Percentiles rank a stretch among this genome's conserved stretches.
Evolutionary conservation across 2,113 vertebrate species (phyloP).

Genomic region (Petromus typicus): DNA sequence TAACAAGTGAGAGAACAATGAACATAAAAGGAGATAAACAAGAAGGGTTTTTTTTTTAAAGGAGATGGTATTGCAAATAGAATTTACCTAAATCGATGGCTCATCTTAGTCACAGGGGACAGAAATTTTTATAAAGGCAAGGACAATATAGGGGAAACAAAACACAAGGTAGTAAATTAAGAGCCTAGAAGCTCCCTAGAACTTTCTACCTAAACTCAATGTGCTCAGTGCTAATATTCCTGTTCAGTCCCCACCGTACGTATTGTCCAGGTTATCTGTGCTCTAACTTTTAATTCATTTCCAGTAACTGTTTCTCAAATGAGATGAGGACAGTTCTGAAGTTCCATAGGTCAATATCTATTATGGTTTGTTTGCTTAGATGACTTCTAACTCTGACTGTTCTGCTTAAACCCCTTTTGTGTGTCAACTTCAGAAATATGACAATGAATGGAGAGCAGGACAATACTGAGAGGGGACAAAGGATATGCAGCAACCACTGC

Average conservation of each 20-base stretch:
- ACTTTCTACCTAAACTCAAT: not conserved
- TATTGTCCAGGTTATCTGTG: not conserved
- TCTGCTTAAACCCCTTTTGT: not conserved
- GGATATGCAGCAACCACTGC: not conserved
- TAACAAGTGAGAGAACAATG: not conserved
- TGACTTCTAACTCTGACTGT: not conserved
- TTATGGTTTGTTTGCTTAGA: not conserved
- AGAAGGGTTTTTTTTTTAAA: not conserved
- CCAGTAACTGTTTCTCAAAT: conserved; percentile 32
- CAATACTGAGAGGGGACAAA: not conserved
- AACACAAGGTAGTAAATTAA: not conserved
- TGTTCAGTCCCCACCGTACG: not conserved
- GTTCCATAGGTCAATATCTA: not conserved
- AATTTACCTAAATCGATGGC: not conserved
- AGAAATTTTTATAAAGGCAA: not conserved
- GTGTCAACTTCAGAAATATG: not conserved
- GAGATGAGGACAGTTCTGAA: conserved; percentile 1
- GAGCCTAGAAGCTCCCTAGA: not conserved
- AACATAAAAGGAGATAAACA: conserved; percentile 16
- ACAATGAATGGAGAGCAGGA: not conserved
- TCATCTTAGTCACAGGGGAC: not conserved
- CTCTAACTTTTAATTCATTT: conserved; percentile 1
- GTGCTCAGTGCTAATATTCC: not conserved
- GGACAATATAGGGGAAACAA: not conserved
- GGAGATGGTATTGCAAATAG: not conserved